Conservation (phyloP, 2,888 invertebrate species). For the Drosophila paucipuncta region DNA sequence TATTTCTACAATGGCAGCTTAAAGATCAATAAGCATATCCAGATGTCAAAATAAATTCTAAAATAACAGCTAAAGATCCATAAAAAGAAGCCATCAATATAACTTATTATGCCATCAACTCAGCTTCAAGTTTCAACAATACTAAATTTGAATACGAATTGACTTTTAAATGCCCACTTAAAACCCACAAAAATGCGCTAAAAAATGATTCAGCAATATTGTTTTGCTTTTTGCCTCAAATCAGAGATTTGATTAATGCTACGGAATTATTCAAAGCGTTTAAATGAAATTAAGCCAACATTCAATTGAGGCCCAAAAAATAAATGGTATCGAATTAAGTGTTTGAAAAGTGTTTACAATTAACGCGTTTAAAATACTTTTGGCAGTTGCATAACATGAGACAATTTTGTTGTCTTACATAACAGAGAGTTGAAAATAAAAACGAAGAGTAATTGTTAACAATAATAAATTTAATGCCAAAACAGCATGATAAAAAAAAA, state of each 20-base stretch:
- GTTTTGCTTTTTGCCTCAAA: neutral
- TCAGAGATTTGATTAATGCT: slow-evolving; percentile 34
- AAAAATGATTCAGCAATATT: slow-evolving; percentile 54
- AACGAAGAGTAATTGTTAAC: slow-evolving; percentile 32
- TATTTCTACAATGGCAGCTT: neutral
- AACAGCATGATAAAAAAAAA: slow-evolving; percentile 9
- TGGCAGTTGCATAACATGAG: slow-evolving; percentile 65
- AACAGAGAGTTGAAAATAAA: slow-evolving; percentile 30
- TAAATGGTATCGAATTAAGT: slow-evolving; percentile 46
- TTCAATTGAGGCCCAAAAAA: slow-evolving; percentile 49
- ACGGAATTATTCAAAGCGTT: slow-evolving; percentile 38
- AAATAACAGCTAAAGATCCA: slow-evolving; percentile 8
- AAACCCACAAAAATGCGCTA: slow-evolving; percentile 28
- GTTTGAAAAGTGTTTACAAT: slow-evolving; percentile 59
- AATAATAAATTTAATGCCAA: slow-evolving; percentile 66
- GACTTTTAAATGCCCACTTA: slow-evolving; percentile 48
- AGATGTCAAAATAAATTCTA: neutral
- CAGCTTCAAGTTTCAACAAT: slow-evolving; percentile 10
- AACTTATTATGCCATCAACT: slow-evolving; percentile 16
- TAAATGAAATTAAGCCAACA: slow-evolving; percentile 65
- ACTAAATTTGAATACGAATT: slow-evolving; percentile 34
- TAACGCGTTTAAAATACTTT: slow-evolving; percentile 57
- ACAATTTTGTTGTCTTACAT: slow-evolving; percentile 48
- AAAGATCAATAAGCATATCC: slow-evolving; percentile 2
- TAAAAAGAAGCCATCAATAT: slow-evolving; percentile 8